A percentile compares a stretch with the other conserved stretches of the same genome.
These are phyloP conservation scores for Cervus canadensis DNA, from an alignment of 2,113 vertebrate genomes.

Conservation along the genomic window DNA sequence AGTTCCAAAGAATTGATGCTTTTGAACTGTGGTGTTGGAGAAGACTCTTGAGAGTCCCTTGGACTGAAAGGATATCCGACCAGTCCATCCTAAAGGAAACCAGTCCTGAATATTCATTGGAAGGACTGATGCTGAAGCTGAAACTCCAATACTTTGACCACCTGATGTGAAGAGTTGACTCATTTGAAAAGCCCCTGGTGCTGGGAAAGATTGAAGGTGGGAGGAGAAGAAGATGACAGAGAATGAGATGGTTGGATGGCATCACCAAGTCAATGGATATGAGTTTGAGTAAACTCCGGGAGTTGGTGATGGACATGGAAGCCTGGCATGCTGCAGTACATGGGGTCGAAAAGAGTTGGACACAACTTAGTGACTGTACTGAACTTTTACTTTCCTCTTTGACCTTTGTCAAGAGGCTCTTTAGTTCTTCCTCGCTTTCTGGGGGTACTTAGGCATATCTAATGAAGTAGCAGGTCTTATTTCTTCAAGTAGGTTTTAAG, in stretches of 20 bases:
- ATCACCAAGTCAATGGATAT: not conserved
- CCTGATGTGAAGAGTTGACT: not conserved
- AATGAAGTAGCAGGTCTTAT: not conserved
- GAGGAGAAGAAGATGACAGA: not conserved
- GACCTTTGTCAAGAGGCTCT: not conserved
- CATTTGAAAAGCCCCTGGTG: not conserved
- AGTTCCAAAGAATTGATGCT: not conserved
- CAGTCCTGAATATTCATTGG: not conserved
- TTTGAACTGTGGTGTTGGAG: not conserved
- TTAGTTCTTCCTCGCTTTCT: not conserved
- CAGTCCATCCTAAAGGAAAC: not conserved
- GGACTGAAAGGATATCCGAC: not conserved
- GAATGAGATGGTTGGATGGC: not conserved
- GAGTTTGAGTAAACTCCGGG: not conserved
- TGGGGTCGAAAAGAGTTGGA: not conserved
- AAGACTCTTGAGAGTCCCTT: not conserved
- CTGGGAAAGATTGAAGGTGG: not conserved
- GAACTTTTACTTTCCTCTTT: not conserved
- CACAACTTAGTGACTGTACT: fast-evolving
- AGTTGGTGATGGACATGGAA: not conserved
- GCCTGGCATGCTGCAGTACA: not conserved
- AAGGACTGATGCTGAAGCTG: not conserved
- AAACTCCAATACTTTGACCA: not conserved
- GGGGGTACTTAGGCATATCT: not conserved
- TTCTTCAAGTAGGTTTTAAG: not conserved